These are phyloP conservation scores for Thymelicus lineola DNA, from an alignment of 2,888 invertebrate genomes.

Conservation along the genomic window DNA sequence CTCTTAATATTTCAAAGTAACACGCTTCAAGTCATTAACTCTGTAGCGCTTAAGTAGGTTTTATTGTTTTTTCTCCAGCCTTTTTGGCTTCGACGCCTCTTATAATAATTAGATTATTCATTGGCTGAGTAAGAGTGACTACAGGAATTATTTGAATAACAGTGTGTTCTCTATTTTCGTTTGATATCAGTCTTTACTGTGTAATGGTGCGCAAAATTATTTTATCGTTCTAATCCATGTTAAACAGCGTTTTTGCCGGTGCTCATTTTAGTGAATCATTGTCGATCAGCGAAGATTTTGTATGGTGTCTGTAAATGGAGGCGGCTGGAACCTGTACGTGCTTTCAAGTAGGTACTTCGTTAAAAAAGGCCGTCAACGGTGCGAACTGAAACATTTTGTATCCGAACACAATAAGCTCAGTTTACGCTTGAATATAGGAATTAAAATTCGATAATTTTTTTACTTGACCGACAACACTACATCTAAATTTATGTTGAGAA, in stretches of 20 bases:
- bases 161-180: not conserved
- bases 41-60: conserved; percentile 61
- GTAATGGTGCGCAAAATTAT: conserved; percentile 8
- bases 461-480: not conserved
- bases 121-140: conserved; percentile 59
- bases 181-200: not conserved
- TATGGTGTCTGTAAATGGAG: conserved; percentile 26
- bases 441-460: conserved; percentile 6
- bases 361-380: conserved; percentile 25
- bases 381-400: conserved; percentile 12
- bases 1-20: conserved; percentile 79
- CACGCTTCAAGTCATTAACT: conserved; percentile 72
- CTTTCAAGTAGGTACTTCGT: conserved; percentile 17
- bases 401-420: conserved; percentile 23
- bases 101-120: conserved; percentile 71
- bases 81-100: conserved; percentile 56
- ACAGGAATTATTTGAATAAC: conserved; percentile 50
- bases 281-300: conserved; percentile 18
- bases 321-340: conserved; percentile 23
- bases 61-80: conserved; percentile 55
- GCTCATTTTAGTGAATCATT: conserved; percentile 14
- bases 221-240: conserved; percentile 1
- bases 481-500: conserved; percentile 1
- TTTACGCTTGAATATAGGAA: conserved; percentile 21
- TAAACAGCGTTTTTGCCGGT: conserved; percentile 3